Percentiles rank a stretch among this genome's conserved stretches.
Conservation (phyloP, 1,140 invertebrate genomes). For the Globodera ellingtonae region DNA sequence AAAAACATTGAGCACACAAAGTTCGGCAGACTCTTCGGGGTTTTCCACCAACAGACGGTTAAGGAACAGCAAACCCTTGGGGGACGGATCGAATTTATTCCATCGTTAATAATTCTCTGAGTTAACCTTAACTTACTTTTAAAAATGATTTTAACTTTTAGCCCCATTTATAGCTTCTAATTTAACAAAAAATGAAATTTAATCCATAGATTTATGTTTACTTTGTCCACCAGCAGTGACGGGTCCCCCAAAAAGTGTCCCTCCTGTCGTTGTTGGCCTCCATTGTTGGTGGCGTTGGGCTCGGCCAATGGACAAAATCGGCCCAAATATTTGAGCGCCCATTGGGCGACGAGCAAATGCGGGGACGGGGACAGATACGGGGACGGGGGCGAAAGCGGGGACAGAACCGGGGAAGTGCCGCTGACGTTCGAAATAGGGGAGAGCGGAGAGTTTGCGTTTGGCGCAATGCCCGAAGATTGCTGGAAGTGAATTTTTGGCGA, state of each 20-base stretch:
- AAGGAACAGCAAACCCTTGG: not conserved
- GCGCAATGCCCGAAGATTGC: not conserved
- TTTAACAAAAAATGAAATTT: not conserved
- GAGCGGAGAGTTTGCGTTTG: not conserved
- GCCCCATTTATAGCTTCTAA: not conserved
- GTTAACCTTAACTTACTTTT: too few relatives aligned
- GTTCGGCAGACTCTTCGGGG: not conserved
- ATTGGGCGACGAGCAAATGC: not conserved
- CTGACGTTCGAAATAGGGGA: not conserved
- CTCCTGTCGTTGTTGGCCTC: not conserved
- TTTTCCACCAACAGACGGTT: not conserved
- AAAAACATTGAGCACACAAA: constrained; percentile 1
- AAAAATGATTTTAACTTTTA: not conserved
- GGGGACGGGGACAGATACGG: not conserved
- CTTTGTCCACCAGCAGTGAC: not conserved
- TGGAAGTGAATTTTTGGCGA: not conserved
- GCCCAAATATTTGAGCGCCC: not conserved
- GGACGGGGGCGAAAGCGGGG: not conserved
- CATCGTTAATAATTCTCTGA: too few relatives aligned
- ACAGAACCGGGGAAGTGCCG: not conserved
- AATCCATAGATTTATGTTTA: not conserved
- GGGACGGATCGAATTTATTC: not conserved
- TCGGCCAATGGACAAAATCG: not conserved
- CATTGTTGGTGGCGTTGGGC: not conserved
- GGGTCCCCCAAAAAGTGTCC: not conserved